Evolutionary conservation across 2,113 vertebrate genomes (phyloP), one percentile per base, ranked within the genome.

Genomic region (Mola mola): DNA sequence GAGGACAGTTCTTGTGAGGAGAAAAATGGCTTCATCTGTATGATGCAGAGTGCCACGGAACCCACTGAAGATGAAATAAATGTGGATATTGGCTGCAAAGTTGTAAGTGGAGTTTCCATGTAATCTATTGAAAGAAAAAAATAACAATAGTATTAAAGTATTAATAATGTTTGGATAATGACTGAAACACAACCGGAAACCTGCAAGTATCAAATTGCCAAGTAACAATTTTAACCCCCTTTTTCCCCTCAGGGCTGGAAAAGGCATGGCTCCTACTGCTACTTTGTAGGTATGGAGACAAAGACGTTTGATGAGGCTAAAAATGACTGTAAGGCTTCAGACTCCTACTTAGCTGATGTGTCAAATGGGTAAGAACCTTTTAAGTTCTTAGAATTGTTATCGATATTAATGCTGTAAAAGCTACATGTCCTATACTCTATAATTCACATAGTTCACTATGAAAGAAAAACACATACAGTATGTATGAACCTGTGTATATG

Each of bases 231-330:
- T 10, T 15, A 13, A 34, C 33, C 12, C 33, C 33, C 73, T 6
- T 8, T 7, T 59, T 71, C 46, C n/a, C 17, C 20, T 20, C 44
- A 98, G 97, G 94, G 94, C 4, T 98, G 96, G 96, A 95, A 86
- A 85, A 94, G 90, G 75, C 87, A 96, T 53, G 92, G 93, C 0
- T 95, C 92, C 60, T 94, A 94, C 83, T 98, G 97, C 72, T 98
- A 98, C 72, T 86, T 94, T 55, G 82, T 95, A 62, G 95, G 94
- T 76, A 83, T 85, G 11, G 89, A 88, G 16, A 92, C 92, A 55
- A 90, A 89, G 69, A 89, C 93, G 3, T 98, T 96, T 90, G 40
- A 89, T 67, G 91, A 95, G 77, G 96, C 96, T 26, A 95, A 95
- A 51, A 86, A 91, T 10, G 92, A 86, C 29, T 98, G 97, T 74